Evolutionary conservation across 2,888 invertebrate species (phyloP), one percentile per base, ranked within the genome.

Genomic region (Ypsolopha sequella): DNA sequence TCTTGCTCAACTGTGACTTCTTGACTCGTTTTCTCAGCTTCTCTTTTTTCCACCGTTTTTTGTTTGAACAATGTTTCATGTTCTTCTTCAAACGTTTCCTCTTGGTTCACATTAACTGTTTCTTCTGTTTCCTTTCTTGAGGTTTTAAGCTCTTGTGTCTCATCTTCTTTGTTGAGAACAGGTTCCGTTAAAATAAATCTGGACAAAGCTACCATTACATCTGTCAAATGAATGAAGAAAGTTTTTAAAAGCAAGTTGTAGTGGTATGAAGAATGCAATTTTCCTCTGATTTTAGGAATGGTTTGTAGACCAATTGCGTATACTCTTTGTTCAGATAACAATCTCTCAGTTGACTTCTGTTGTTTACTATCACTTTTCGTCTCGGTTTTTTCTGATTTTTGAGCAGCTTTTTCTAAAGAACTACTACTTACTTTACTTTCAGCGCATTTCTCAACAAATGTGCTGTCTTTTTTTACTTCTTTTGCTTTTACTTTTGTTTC

Each of bases 161-260:
- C 24, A 3, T 45, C 35, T 46, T 54, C 51, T 14, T 59, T 59
- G 48, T 58, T 54, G 35, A 74, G 62, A 0, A 65, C 58, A 35
- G 77, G 76, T 55, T 80, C 73, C 38, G 67, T 62, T 43, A 79
- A 57, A 54, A 84, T 69, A 58, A 76, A 79, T 56, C 77, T 74
- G 1, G 82, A 80, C 48, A 87, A 58, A 11, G 79, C 79, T 6
- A 87, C 78, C 82, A 87, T 85, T 0, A 87, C 77, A 57, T 85
- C 84, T 1, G 87, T 85, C 6, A 87, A 58, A 58, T 87, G 82
- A 35, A 85, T 68, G 51, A 86, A 80, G 60, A 87, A 87, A 1
- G 81, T 82, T 65, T 76, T 78, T 13, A 87, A 58, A 9, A 86
- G 58, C 39, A 80, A 63, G 55, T 81, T 72, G 48, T 75, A 80